Evolutionary conservation across 2,113 vertebrate species (phyloP), one percentile per base, ranked within the genome.

Genomic region (Candoia aspera): DNA sequence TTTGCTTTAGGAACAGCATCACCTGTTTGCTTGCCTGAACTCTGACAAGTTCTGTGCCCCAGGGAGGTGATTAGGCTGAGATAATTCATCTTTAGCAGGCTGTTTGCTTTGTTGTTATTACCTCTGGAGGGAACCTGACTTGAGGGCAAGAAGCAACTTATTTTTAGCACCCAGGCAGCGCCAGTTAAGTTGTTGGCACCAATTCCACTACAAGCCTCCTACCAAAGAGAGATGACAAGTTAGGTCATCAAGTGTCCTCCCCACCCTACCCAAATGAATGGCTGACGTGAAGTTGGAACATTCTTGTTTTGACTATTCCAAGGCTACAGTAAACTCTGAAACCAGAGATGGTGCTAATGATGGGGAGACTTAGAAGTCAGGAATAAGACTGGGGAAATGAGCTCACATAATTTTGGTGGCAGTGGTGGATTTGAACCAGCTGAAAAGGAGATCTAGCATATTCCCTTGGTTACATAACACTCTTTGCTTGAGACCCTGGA

Each of bases 81-180:
- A 90, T 59, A 87, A 79, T 59, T 59, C 29, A 55, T 87, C 89
- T 93, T 90, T 53, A 46, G n/a, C 19, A 21, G 4, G 54, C 84
- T 92, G 62, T 26, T 86, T 62, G 33, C 53, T 90, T 90, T 90
- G 84, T 87, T 90, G 88, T 90, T 60, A 84, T 90, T 90, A 86
- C 26, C 54, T 58, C 64, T 91, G 55, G 54, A 92, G 62, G 62
- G 10, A 90, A 49, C 5, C 54, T 79, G 88, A 79, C 84, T 21
- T 49, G 86, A 57, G 88, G 37, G 83, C 84, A 90, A 90, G 54
- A 86, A 86, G 13, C 60, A 24, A 42, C 26, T 90, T 87, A 90
- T 87, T 90, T 89, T 92, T 92, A 90, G 84, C 54, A 79, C 29
- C 37, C 21, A 58, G 29, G 11, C 26, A 59, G 17, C 15, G 17